These are phyloP conservation scores for Halcyon badia DNA, from an alignment of 2,797 vertebrate genomes.

Conservation along the genomic window DNA sequence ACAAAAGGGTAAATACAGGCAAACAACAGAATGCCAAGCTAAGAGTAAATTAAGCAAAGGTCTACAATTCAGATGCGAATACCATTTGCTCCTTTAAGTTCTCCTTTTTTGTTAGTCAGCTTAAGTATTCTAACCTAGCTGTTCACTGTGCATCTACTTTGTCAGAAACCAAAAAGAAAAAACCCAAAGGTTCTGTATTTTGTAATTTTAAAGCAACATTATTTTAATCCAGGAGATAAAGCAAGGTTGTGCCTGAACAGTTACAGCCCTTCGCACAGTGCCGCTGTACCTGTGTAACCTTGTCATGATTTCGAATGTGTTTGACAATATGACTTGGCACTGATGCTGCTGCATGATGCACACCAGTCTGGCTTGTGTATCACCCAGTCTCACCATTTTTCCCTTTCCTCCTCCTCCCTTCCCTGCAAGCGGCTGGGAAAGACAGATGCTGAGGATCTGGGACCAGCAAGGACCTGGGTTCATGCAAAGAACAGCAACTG, in stretches of 20 bases:
- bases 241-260: neutral
- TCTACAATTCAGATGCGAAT: neutral
- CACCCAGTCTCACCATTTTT: rapidly evolving
- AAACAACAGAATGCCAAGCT: neutral
- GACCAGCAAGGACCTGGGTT: neutral
- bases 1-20: neutral
- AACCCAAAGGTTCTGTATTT: rapidly evolving
- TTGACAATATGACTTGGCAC: neutral
- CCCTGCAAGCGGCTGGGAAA: neutral
- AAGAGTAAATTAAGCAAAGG: neutral
- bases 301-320: rapidly evolving
- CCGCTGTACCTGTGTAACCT: rapidly evolving
- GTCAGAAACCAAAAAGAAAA: neutral
- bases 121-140: neutral
- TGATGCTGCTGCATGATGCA: neutral
- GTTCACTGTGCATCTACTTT: neutral
- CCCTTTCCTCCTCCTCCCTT: neutral
- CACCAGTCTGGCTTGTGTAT: rapidly evolving
- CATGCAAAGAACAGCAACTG: neutral
- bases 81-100: neutral
- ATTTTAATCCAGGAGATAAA: neutral
- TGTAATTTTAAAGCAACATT: neutral
- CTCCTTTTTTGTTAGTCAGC: neutral
- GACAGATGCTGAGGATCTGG: neutral
- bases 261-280: neutral